These are phyloP conservation scores for Remorina albescens DNA, from an alignment of 2,797 vertebrate species.

Conservation along the genomic window DNA sequence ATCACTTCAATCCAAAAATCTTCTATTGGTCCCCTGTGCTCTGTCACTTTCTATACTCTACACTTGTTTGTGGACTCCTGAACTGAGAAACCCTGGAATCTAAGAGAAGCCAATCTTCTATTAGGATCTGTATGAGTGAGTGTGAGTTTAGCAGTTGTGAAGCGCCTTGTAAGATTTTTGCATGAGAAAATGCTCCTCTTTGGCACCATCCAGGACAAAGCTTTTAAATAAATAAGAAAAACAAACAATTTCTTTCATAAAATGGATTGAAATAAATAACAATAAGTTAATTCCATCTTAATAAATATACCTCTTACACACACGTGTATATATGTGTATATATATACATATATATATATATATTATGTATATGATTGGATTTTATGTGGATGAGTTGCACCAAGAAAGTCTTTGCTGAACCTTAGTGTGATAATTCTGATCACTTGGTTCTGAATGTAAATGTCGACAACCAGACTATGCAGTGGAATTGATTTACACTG, in stretches of 20 bases:
- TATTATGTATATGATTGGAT: slow-evolving; percentile 82
- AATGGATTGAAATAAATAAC: slow-evolving; percentile 98
- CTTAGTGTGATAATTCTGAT: slow-evolving; percentile 47
- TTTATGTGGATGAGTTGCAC: slow-evolving; percentile 90
- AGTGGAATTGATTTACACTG: slow-evolving; percentile 67
- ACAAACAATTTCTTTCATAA: slow-evolving; percentile 88
- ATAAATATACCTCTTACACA: slow-evolving; percentile 96
- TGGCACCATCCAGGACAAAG: slow-evolving; percentile 93
- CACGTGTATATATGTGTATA: slow-evolving; percentile 60
- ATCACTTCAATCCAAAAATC: slow-evolving; percentile 46
- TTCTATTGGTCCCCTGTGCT: slow-evolving; percentile 77
- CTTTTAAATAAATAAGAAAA: slow-evolving; percentile 94
- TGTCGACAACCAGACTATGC: slow-evolving; percentile 70
- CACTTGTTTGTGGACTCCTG: slow-evolving; percentile 41
- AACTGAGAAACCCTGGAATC: slow-evolving; percentile 65
- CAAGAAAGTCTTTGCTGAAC: slow-evolving; percentile 84
- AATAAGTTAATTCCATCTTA: slow-evolving; percentile 99
- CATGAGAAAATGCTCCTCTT: slow-evolving; percentile 84
- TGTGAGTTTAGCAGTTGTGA: slow-evolving; percentile 41
- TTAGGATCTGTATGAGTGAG: slow-evolving; percentile 27
- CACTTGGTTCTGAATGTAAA: slow-evolving; percentile 82
- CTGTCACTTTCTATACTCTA: slow-evolving; percentile 26
- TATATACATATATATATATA: slow-evolving; percentile 50
- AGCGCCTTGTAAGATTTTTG: slow-evolving; percentile 61
- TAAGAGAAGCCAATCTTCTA: slow-evolving; percentile 50